Conservation (phyloP, 2,888 invertebrate genomes). For the Sarcophaga subvicina region DNA sequence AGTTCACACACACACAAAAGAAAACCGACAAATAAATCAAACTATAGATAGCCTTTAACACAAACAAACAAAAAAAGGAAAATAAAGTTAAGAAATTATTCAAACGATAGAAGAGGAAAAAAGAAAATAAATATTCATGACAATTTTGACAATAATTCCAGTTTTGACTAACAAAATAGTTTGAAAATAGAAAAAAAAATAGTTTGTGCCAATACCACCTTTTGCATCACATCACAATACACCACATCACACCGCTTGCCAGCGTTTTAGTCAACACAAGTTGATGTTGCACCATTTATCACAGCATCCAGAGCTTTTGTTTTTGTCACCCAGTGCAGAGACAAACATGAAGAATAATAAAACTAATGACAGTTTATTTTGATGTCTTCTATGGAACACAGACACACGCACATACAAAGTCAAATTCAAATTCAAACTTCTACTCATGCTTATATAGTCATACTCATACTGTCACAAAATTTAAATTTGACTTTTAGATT, state of each 20-base stretch:
- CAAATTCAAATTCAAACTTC: neutral
- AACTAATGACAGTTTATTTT: conserved; percentile 20
- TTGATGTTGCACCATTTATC: conserved; percentile 28
- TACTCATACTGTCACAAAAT: neutral
- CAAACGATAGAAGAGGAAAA: neutral
- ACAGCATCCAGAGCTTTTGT: conserved; percentile 19
- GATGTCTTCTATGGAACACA: neutral
- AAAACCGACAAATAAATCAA: neutral
- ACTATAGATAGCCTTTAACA: neutral
- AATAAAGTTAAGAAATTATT: conserved; percentile 18
- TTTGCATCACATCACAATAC: neutral
- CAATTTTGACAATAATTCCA: conserved; percentile 56
- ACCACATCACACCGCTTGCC: too few relatives aligned
- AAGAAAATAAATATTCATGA: conserved; percentile 37
- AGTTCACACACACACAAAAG: neutral
- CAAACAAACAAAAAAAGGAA: neutral
- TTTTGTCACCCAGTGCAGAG: conserved; percentile 1
- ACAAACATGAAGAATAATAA: neutral
- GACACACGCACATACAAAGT: neutral
- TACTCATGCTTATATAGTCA: neutral
- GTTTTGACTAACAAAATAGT: conserved; percentile 31
- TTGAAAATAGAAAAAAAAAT: neutral
- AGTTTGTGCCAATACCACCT: neutral
- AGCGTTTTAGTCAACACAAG: too few relatives aligned
- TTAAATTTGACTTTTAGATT: conserved; percentile 32